Evolutionary conservation across 2,797 vertebrate genomes (phyloP).

Genomic region (Anas capensis): DNA sequence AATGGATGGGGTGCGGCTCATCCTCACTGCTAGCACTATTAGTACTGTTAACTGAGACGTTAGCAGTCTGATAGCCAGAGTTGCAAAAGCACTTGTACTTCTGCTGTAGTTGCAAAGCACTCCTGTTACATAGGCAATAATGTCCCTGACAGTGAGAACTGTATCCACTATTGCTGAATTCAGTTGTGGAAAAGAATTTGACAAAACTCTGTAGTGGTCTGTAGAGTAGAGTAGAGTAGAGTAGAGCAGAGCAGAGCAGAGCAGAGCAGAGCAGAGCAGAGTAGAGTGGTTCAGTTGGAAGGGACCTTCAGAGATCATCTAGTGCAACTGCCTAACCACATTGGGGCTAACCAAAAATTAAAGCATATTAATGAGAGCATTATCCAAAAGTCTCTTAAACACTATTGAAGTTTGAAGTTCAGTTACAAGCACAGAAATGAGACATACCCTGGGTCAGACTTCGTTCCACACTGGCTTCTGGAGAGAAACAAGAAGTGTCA

Average conservation of each 20-base stretch:
- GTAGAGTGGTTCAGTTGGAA: not conserved
- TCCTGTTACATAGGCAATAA: not conserved
- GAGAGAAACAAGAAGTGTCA: not conserved
- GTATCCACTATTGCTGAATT: not conserved
- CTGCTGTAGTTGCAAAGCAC: not conserved
- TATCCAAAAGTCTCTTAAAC: not conserved
- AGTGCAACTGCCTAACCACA: not conserved
- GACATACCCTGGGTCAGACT: fast-evolving
- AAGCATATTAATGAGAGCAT: not conserved
- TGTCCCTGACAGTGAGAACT: not conserved
- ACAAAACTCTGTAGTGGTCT: not conserved
- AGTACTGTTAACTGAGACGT: too few relatives aligned
- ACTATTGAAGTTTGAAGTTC: not conserved
- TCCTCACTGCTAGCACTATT: not conserved
- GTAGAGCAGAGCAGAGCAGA: too few relatives aligned
- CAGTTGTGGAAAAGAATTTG: not conserved
- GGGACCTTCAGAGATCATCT: not conserved
- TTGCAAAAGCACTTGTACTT: not conserved
- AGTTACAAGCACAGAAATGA: not conserved
- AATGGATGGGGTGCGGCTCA: not conserved
- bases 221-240: not conserved
- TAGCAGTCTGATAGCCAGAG: not conserved
- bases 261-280: too few relatives aligned
- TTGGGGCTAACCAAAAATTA: not conserved
- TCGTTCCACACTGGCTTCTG: not conserved